These are phyloP conservation scores for Dendrolimus punctatus DNA, from an alignment of 1,140 invertebrate species.

Conservation along the genomic window DNA sequence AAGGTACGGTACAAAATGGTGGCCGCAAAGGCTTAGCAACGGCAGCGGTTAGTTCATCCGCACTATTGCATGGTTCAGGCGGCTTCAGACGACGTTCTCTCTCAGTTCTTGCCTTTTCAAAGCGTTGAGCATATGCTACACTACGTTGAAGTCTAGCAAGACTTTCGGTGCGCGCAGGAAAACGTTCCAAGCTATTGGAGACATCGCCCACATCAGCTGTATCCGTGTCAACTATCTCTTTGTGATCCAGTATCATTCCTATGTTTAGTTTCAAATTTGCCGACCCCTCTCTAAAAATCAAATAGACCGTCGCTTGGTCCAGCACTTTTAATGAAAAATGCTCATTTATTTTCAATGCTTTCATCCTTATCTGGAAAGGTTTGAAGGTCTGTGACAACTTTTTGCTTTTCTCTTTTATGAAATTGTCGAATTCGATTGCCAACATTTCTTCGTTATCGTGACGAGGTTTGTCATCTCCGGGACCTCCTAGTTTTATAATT, in stretches of 20 bases:
- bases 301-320: slow-evolving; percentile 55
- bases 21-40: slow-evolving; percentile 28
- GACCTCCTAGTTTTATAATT: slow-evolving; percentile 41
- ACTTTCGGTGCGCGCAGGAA: slow-evolving; percentile 50
- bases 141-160: slow-evolving; percentile 41
- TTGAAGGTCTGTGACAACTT: slow-evolving; percentile 54
- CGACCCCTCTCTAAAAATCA: slow-evolving; percentile 50
- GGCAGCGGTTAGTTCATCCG: slow-evolving; percentile 30
- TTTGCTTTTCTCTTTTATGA: slow-evolving; percentile 57
- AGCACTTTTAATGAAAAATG: slow-evolving; percentile 56
- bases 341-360: slow-evolving; percentile 62
- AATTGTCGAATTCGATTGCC: slow-evolving; percentile 60
- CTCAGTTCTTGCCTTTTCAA: slow-evolving; percentile 30
- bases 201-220: slow-evolving; percentile 53
- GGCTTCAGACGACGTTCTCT: slow-evolving; percentile 32
- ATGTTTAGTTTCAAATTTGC: slow-evolving; percentile 55
- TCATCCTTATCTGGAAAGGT: slow-evolving; percentile 62
- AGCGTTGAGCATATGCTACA: slow-evolving; percentile 35
- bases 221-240: slow-evolving; percentile 60
- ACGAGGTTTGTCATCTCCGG: slow-evolving; percentile 25
- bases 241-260: slow-evolving; percentile 57
- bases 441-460: slow-evolving; percentile 59
- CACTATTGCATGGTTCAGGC: slow-evolving; percentile 24
- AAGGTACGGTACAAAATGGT: slow-evolving; percentile 25
- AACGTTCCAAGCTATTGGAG: slow-evolving; percentile 42